Evolutionary conservation across 1,140 invertebrate species (phyloP).

Genomic region (Sycophila sp.): DNA sequence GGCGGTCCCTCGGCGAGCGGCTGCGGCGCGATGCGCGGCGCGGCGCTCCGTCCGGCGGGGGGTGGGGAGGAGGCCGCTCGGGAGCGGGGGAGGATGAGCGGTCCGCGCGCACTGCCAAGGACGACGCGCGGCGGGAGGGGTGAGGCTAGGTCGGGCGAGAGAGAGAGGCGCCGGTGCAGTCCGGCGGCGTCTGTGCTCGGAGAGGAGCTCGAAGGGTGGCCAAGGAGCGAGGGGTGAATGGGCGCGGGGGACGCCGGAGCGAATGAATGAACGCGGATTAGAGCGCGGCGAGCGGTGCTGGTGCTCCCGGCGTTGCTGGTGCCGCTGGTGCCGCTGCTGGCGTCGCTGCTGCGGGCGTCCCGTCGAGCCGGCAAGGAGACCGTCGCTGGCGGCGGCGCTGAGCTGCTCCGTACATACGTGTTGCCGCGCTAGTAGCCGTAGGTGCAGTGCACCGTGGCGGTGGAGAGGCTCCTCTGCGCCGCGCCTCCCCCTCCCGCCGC

Average conservation of each 20-base stretch:
- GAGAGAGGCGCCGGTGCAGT: not conserved
- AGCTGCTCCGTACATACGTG: constrained; percentile 38
- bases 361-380: constrained; percentile 17
- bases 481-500: not conserved
- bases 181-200: not conserved
- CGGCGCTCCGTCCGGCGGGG: not conserved
- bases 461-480: constrained; percentile 35
- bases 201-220: not conserved
- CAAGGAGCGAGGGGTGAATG: not conserved
- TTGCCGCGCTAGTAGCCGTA: constrained; percentile 51
- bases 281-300: constrained; percentile 20
- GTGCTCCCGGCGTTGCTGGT: too few species aligned
- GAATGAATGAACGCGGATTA: not conserved
- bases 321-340: too few species aligned
- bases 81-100: not conserved
- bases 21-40: not conserved
- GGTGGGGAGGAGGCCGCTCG: not conserved
- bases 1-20: not conserved
- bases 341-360: constrained; percentile 21
- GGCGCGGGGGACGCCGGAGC: not conserved
- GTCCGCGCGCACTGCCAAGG: not conserved
- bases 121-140: too few species aligned
- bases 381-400: not conserved
- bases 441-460: constrained; percentile 47
- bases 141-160: not conserved